Base-by-base conservation (phyloP, 35 echinoderm and acorn worm species). In the Stichopus chloronotus region DNA sequence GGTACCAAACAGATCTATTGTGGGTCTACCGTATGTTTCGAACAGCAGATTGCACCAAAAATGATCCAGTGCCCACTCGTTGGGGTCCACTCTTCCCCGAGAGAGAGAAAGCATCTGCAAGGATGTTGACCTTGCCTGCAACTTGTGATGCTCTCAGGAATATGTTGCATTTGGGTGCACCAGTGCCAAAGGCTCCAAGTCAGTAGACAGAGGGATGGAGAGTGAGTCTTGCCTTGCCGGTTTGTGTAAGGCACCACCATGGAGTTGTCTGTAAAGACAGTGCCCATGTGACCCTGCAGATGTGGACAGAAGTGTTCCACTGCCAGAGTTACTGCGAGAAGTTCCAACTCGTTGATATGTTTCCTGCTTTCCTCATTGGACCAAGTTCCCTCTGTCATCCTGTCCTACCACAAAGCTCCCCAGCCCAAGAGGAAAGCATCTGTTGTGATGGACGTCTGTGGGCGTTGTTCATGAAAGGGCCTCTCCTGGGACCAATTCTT, bases 401-500 rank as follows among this genome's bases (percentile, higher is more conserved):
- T 9, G 57, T 61, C 63, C 8, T 61, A 10, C 22, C 63, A 89
- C 57, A 22, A 89, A n/a, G 22, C 87, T 5, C 87, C 87, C 87
- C 87, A 89, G 25, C 87, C 87, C 2, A 12, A 69, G 17, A 65
- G 58, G 8, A 57, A 89, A 7, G 87, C 87, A 56, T 63, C 87
- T 3, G 58, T 89, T 43, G 63, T 72, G 58, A 63, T 20, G 16
- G n/a, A 63, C 8, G 63, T 52, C 19, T 72, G 87, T 7, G 87
- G 87, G 0, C 8, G 0, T 0, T 8, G 59, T 7, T 65, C 87
- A 1, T 61, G 87, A 71, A 89, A 89, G 7, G 1, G 87, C 7
- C 19, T 61, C 57, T 57, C 58, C 2, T 11, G 4, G 9, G 20
- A 5, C 58, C 1, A 72, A 22, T 65, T 43, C 30, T 43, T 4